Evolutionary conservation across 2,888 invertebrate species (phyloP).

Genomic region (Eupithecia centaureata): DNA sequence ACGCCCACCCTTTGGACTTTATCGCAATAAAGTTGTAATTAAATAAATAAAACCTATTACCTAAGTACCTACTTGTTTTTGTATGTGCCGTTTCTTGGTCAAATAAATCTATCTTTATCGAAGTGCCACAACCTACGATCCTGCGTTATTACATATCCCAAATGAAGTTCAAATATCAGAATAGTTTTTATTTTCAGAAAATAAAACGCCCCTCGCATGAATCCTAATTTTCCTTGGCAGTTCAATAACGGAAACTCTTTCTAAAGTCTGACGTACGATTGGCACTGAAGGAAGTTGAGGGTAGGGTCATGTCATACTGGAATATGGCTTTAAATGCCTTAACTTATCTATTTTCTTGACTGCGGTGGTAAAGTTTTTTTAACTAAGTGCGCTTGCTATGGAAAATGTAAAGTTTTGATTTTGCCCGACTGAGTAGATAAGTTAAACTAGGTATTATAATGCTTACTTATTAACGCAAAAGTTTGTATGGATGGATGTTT

Average conservation of each 20-base stretch:
- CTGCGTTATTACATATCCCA: neutral
- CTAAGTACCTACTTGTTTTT: no score
- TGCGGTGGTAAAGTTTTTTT: neutral
- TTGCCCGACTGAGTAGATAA: neutral
- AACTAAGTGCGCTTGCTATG: neutral
- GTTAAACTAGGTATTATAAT: no score
- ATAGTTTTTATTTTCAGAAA: neutral
- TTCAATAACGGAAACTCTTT: constrained; percentile 17
- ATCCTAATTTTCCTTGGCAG: constrained; percentile 8
- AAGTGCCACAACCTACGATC: neutral
- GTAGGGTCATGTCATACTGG: neutral
- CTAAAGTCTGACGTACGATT: constrained; percentile 13
- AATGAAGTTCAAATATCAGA: neutral
- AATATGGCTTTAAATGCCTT: neutral
- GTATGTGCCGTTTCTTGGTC: no score
- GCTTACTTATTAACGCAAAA: no score
- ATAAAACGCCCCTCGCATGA: neutral
- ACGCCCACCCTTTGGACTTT: no score
- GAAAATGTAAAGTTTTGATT: neutral
- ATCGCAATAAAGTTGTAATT: no score
- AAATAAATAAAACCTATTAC: no score
- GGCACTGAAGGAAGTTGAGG: constrained; percentile 13
- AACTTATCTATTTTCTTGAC: neutral
- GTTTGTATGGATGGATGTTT: no score
- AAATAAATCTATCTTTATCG: no score